Conservation (phyloP, 2,113 vertebrate genomes). For the Crotalus viridis region DNA sequence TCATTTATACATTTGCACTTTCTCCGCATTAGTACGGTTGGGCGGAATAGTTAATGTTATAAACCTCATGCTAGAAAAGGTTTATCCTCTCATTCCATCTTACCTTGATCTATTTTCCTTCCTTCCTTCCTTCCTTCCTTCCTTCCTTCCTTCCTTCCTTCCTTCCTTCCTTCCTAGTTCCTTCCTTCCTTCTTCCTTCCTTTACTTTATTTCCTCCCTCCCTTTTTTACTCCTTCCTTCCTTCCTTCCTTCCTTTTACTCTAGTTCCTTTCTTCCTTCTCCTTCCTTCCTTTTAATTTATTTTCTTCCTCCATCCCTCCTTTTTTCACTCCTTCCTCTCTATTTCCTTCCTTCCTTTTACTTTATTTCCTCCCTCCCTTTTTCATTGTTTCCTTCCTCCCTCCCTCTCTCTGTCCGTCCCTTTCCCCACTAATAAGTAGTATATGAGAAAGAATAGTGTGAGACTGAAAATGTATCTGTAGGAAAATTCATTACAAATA, state of each 20-base stretch:
- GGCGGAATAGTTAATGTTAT: background rate
- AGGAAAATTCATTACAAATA: background rate
- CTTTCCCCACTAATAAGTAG: background rate
- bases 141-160: too few relatives aligned
- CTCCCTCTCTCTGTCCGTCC: too few relatives aligned
- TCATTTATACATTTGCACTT: background rate
- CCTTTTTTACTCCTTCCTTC: too few relatives aligned
- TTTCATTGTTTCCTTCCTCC: too few relatives aligned
- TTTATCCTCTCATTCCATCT: background rate
- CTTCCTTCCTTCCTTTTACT: background rate
- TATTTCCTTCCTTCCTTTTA: too few relatives aligned
- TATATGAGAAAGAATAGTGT: background rate
- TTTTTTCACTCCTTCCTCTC: too few relatives aligned
- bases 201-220: too few relatives aligned
- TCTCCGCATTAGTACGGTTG: background rate
- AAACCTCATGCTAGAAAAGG: background rate
- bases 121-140: background rate
- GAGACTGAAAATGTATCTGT: background rate
- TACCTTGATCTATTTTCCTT: background rate
- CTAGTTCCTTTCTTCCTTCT: too few relatives aligned
- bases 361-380: too few relatives aligned
- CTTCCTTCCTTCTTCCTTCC: too few relatives aligned
- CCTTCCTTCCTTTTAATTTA: rapidly evolving
- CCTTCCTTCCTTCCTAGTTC: too few relatives aligned
- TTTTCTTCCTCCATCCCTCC: too few relatives aligned